Conservation (phyloP, 30 jellyfish, hydroid and myxozoan genomes). For the Cassiopea andromeda region DNA sequence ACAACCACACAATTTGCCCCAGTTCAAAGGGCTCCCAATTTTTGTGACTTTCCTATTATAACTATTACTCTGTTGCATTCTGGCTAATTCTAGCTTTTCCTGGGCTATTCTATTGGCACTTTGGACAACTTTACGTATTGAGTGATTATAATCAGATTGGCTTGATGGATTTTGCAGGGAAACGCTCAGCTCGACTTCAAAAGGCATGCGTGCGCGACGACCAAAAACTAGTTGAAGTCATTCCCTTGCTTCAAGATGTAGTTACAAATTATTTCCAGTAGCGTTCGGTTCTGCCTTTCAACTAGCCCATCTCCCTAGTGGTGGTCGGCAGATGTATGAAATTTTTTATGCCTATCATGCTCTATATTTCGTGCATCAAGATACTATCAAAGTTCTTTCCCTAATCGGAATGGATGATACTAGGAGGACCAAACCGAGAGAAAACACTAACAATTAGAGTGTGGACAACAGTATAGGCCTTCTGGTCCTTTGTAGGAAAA, state of each 20-base stretch:
- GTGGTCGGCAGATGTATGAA: conserved; percentile 16
- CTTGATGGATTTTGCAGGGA: conserved; percentile 14
- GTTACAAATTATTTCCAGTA: conserved; percentile 5
- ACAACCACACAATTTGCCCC: conserved; percentile 10
- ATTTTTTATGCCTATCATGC: conserved; percentile 3
- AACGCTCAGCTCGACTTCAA: conserved; percentile 1
- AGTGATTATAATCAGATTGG: conserved; percentile 32
- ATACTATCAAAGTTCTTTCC: conserved; percentile 16
- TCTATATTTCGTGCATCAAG: conserved; percentile 25
- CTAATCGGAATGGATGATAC: conserved; percentile 33
- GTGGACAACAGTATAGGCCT: conserved; percentile 42
- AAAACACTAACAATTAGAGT: conserved; percentile 16
- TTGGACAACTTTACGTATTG: conserved; percentile 16
- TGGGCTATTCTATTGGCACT: conserved; percentile 21
- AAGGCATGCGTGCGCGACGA: conserved; percentile 35
- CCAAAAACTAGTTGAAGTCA: conserved; percentile 33
- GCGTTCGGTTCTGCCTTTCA: conserved; percentile 21
- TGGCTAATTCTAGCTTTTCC: conserved; percentile 2
- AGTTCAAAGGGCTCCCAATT: background rate
- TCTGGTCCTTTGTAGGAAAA: conserved; percentile 16
- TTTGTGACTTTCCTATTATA: background rate
- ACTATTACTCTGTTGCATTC: background rate
- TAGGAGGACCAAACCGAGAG: conserved; percentile 45
- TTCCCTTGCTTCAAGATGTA: background rate
- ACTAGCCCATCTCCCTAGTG: conserved; percentile 34